phyloP scores from a whole-genome alignment of 2,797 vertebrate genomes.

The Peromyscus attwateri region DNA sequence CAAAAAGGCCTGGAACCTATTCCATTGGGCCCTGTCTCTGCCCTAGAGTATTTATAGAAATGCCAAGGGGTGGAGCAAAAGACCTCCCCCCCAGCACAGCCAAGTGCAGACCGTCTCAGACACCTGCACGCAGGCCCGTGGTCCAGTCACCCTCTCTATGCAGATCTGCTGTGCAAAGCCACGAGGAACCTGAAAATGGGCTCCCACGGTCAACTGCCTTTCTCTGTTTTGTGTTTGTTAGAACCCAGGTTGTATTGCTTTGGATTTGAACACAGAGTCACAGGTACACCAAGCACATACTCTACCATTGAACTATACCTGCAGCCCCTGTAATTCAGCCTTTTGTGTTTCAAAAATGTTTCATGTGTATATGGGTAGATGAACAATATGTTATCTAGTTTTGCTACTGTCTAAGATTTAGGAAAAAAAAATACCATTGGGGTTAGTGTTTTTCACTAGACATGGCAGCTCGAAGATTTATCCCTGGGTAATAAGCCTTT shows the following conservation, averaged over 20 bases:
- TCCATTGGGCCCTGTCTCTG: no score
- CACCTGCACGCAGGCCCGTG: no score
- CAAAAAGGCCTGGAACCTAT: no score
- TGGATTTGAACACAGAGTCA: background rate
- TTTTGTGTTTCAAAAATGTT: background rate
- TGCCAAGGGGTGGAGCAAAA: no score
- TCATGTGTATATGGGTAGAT: background rate
- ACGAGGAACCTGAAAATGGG: no score
- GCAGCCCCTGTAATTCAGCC: background rate
- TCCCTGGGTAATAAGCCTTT: accelerated
- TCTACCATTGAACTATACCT: no score
- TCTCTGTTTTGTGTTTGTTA: conserved; percentile 17
- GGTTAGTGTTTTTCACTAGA: background rate
- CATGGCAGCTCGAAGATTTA: background rate
- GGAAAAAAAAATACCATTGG: background rate
- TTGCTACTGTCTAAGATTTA: conserved; percentile 28
- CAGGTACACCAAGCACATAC: background rate
- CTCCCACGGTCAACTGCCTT: no score
- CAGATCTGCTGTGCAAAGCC: no score
- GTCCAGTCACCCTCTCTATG: no score
- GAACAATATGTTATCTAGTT: background rate
- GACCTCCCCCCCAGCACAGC: no score
- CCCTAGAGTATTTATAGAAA: no score
- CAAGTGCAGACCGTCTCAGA: no score
- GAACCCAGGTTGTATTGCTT: background rate